Conservation (phyloP, 53 echinoderm and acorn worm species). For the Holothuria scabra region DNA sequence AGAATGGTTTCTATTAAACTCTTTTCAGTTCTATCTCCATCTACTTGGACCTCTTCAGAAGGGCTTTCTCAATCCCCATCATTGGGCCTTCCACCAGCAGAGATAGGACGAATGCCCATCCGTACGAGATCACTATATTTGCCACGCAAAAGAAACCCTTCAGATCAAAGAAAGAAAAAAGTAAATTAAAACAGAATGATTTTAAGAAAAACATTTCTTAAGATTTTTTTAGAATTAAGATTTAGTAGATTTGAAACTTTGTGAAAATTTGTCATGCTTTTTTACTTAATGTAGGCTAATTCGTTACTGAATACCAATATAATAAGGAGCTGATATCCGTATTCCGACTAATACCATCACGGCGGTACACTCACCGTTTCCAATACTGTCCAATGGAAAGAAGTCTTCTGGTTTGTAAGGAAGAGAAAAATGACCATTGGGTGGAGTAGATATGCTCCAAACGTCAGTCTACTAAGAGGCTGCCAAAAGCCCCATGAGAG, state of each 20-base stretch:
- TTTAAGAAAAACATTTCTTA: no score
- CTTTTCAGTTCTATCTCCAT: no score
- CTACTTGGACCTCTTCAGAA: constrained; percentile 34
- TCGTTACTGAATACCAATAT: no score
- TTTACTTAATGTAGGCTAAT: no score
- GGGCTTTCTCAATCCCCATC: constrained; percentile 76
- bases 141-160: constrained; percentile 63
- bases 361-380: constrained; percentile 29
- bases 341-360: no score
- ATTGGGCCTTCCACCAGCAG: constrained; percentile 73
- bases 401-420: constrained; percentile 26
- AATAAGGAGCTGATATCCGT: no score
- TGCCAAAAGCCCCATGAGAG: constrained; percentile 56
- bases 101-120: constrained; percentile 62
- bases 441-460: constrained; percentile 66
- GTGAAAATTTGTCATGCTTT: no score
- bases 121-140: constrained; percentile 68
- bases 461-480: constrained; percentile 65
- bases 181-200: no score
- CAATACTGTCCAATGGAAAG: constrained; percentile 59
- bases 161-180: background rate
- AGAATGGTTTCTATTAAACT: no score
- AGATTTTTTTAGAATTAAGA: no score
- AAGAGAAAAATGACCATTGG: constrained; percentile 52
- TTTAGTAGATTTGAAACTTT: no score